Evolutionary conservation across 2,113 vertebrate genomes (phyloP).

Genomic region (Lycocorax pyrrhopterus): DNA sequence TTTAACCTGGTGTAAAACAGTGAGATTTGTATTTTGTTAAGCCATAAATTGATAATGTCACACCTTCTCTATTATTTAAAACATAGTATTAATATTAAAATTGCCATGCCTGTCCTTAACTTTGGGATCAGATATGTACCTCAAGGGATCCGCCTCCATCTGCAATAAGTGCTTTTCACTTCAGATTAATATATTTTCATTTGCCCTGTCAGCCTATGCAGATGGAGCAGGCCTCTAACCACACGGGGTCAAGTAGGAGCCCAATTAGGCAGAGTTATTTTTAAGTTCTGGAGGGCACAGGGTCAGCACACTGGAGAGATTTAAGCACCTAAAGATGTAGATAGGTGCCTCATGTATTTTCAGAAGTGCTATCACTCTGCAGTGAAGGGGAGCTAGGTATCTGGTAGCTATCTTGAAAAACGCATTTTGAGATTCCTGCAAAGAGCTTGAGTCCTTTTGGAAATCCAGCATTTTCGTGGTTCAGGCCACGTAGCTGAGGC

Average conservation of each 20-base stretch:
- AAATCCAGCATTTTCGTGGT: background rate
- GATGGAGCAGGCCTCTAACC: background rate
- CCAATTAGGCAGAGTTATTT: constrained; percentile 42
- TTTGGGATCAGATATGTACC: constrained; percentile 1
- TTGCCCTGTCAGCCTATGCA: constrained; percentile 7
- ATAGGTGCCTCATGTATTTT: constrained; percentile 8
- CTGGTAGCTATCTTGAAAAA: constrained; percentile 3
- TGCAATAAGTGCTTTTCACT: constrained; percentile 18
- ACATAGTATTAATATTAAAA: constrained; percentile 5
- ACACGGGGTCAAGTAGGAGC: background rate
- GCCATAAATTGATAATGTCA: background rate
- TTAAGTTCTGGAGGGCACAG: background rate
- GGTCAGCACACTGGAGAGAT: background rate
- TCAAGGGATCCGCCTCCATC: background rate
- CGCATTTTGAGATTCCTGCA: background rate
- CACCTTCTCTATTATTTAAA: constrained; percentile 8
- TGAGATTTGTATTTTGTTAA: background rate
- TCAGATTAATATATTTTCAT: constrained; percentile 37
- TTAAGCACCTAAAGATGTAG: constrained; percentile 30
- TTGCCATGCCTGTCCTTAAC: background rate
- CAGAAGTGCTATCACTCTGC: background rate
- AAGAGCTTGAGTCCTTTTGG: background rate
- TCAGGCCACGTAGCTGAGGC: background rate
- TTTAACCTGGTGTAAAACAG: background rate
- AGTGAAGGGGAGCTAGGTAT: background rate